Conservation (phyloP, 2,113 vertebrate genomes). For the Pseudopodoces humilis region DNA sequence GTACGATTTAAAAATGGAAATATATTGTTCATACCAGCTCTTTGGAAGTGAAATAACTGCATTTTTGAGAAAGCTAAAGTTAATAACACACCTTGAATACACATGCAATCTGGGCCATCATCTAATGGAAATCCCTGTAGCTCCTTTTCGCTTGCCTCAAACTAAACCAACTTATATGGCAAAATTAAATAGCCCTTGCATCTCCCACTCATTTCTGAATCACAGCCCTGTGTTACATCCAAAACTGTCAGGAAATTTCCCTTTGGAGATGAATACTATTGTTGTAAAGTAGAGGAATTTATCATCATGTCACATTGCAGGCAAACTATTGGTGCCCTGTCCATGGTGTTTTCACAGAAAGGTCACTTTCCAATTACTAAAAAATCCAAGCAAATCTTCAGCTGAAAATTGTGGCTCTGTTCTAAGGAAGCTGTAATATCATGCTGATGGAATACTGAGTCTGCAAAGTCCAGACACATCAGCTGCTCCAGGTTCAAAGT, state of each 20-base stretch:
- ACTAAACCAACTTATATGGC: background rate
- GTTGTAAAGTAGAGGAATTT: background rate
- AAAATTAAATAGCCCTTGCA: conserved; percentile 2
- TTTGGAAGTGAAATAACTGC: conserved; percentile 44
- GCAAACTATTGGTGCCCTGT: background rate
- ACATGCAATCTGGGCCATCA: conserved; percentile 25
- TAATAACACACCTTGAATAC: conserved; percentile 48
- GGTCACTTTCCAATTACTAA: background rate
- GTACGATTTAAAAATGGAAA: conserved; percentile 40
- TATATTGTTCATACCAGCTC: conserved; percentile 6
- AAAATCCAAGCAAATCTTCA: background rate
- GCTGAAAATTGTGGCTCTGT: background rate
- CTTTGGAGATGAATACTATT: background rate
- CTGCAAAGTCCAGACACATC: background rate
- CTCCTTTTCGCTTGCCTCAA: background rate
- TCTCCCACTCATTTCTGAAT: background rate
- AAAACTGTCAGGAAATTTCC: background rate
- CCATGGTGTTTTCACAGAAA: background rate
- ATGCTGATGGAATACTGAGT: background rate
- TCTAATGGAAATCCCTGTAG: conserved; percentile 37
- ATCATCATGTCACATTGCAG: background rate
- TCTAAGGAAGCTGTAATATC: background rate
- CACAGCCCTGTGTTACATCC: background rate
- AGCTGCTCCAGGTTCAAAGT: background rate
- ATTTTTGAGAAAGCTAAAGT: conserved; percentile 27